Evolutionary conservation across 2,888 invertebrate species (phyloP).

Genomic region (Nebria brevicollis): DNA sequence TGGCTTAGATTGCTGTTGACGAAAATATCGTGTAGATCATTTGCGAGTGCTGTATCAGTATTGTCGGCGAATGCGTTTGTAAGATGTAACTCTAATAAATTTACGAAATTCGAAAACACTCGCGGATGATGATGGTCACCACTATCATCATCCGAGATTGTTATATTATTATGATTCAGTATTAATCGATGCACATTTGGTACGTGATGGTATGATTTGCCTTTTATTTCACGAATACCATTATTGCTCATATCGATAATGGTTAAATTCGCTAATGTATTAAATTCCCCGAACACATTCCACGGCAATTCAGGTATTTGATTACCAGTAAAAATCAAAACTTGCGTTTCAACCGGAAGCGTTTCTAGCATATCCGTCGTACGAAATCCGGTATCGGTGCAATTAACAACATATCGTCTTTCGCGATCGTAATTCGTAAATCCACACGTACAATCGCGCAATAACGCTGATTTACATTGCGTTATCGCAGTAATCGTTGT

Average conservation of each 20-base stretch:
- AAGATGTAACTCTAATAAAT: conserved; percentile 75
- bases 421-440: conserved; percentile 65
- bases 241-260: conserved; percentile 81
- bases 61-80: conserved; percentile 79
- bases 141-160: conserved; percentile 66
- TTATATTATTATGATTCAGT: conserved; percentile 77
- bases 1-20: conserved; percentile 73
- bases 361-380: conserved; percentile 69
- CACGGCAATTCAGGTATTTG: conserved; percentile 71
- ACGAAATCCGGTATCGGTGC: conserved; percentile 72
- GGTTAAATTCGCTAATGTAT: conserved; percentile 67
- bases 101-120: conserved; percentile 76
- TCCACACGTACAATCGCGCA: conserved; percentile 68
- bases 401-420: conserved; percentile 73
- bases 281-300: conserved; percentile 76
- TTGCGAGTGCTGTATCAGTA: conserved; percentile 69
- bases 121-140: conserved; percentile 73
- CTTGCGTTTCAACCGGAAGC: conserved; percentile 74
- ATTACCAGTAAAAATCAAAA: conserved; percentile 79
- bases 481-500: not conserved
- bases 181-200: conserved; percentile 74
- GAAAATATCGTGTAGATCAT: conserved; percentile 77
- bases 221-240: conserved; percentile 75
- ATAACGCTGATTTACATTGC: conserved; percentile 44
- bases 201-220: conserved; percentile 80